Base-by-base conservation (phyloP, 2,888 invertebrate genomes). In the Hyposoter didymator region DNA sequence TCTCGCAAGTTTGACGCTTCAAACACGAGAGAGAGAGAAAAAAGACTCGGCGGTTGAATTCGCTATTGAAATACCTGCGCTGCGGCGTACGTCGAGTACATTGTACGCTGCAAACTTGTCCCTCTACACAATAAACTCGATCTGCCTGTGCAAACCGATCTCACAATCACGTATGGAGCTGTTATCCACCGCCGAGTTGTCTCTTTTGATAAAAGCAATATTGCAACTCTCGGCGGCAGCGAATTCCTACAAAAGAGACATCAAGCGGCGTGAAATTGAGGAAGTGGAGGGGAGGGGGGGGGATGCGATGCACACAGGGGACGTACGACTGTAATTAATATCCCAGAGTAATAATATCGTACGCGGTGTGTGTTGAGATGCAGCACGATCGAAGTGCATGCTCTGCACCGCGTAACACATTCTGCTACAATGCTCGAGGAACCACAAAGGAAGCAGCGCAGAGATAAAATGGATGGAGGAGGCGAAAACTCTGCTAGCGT, bases 211-310 rank as follows among this genome's bases (percentile, higher is more conserved):
- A 43, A 43, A 70, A 64, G 74, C 49, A 75, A 79, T 75, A 84
- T 79, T 70, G 76, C 67, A 32, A 70, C 59, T 52, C 39, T 72
- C 69, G 5, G 22, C 35, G 47, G 76, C 22, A 64, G 76, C 76
- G 80, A 80, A 84, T 84, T 75, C 52, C 52, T 75, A 80, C 74
- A 72, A 84, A 80, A 84, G 75, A 72, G 39, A 66, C 66, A 64
- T 66, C 39, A 52, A 39, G 64, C 73, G 35, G n/a, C 52, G 52
- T 39, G 22, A 35, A 45, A 78, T 59, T 55, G 67, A 43, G 75
- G 47, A 32, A 45, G 22, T 45, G 32, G 67, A 12, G 67, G 28
- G 49, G 39, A 0, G 39, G 39, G 7, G n/a, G n/a, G n/a, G n/a
- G 39, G 10, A 5, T 7, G 8, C 39, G 8, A 5, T 10, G 39